Percentiles rank a stretch among this genome's conserved stretches.
phyloP scores from a whole-genome alignment of 1,140 invertebrate species.

The Spodoptera frugiperda region DNA sequence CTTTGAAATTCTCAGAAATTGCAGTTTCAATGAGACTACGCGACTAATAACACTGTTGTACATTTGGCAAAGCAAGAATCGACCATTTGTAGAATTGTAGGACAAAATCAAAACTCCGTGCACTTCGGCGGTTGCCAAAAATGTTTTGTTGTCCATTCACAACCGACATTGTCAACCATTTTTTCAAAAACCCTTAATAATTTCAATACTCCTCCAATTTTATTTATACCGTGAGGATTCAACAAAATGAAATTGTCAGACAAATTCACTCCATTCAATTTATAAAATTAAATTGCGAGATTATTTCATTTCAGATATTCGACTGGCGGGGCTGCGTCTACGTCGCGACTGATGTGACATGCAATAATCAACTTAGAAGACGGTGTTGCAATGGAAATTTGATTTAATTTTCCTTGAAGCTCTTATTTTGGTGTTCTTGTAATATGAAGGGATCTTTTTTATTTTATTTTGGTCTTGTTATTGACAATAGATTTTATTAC shows the following conservation, averaged over 20 bases:
- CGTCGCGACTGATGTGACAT: slow-evolving; percentile 5
- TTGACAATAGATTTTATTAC: too few relatives aligned
- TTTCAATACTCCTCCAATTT: background rate
- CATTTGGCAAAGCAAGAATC: too few relatives aligned
- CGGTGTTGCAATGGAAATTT: slow-evolving; percentile 5
- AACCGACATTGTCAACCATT: too few relatives aligned
- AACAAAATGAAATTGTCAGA: slow-evolving; percentile 36
- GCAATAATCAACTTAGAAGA: slow-evolving; percentile 8
- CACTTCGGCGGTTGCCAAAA: too few relatives aligned
- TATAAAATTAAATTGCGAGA: slow-evolving; percentile 39
- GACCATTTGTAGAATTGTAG: too few relatives aligned
- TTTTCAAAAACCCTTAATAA: background rate
- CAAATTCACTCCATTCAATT: slow-evolving; percentile 30
- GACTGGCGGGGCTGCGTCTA: slow-evolving; percentile 7
- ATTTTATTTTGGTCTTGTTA: too few relatives aligned
- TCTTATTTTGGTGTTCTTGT: background rate
- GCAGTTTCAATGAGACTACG: too few relatives aligned
- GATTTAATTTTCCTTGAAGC: background rate
- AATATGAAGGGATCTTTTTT: background rate
- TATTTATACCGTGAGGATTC: slow-evolving; percentile 1
- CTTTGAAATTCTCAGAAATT: too few relatives aligned
- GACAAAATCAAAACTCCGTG: too few relatives aligned
- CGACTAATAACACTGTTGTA: too few relatives aligned
- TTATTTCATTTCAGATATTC: slow-evolving; percentile 30
- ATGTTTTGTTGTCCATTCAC: too few relatives aligned